These are phyloP conservation scores for Lithosia quadra DNA, from an alignment of 2,888 invertebrate species.

Conservation along the genomic window DNA sequence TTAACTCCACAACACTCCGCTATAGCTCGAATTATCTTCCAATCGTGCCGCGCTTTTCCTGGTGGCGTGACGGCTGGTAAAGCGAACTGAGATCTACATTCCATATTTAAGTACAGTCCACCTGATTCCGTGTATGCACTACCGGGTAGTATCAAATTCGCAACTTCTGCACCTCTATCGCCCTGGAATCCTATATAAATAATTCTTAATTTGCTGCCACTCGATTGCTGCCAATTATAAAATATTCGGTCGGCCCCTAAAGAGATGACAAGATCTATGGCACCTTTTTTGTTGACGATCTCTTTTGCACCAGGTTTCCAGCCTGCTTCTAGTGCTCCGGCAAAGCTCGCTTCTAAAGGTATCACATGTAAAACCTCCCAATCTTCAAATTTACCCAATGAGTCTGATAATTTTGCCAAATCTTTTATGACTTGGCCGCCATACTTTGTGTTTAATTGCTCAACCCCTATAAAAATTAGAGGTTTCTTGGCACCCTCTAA, in stretches of 20 bases:
- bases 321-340: slow-evolving; percentile 97
- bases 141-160: slow-evolving; percentile 96
- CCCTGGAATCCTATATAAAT: slow-evolving; percentile 98
- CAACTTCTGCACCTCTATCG: slow-evolving; percentile 95
- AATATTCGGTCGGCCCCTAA: slow-evolving; percentile 97
- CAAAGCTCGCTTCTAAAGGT: slow-evolving; percentile 96
- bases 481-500: slow-evolving; percentile 67
- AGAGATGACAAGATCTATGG: slow-evolving; percentile 93
- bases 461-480: slow-evolving; percentile 74
- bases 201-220: slow-evolving; percentile 90
- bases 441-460: slow-evolving; percentile 57
- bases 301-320: slow-evolving; percentile 91
- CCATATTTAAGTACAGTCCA: slow-evolving; percentile 97
- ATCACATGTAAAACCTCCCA: slow-evolving; percentile 93
- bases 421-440: slow-evolving; percentile 59
- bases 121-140: slow-evolving; percentile 99
- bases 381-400: slow-evolving; percentile 36
- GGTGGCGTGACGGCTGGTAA: slow-evolving; percentile 95
- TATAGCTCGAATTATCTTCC: slow-evolving; percentile 94
- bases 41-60: slow-evolving; percentile 97
- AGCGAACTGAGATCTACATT: slow-evolving; percentile 97
- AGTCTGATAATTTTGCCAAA: slow-evolving; percentile 47
- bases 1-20: slow-evolving; percentile 69
- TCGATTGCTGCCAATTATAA: slow-evolving; percentile 91
- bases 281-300: slow-evolving; percentile 82